A percentile compares a stretch with the other conserved stretches of the same genome.
These are phyloP conservation scores for Nycticryphes semicollaris DNA, from an alignment of 2,113 vertebrate genomes.

Conservation along the genomic window DNA sequence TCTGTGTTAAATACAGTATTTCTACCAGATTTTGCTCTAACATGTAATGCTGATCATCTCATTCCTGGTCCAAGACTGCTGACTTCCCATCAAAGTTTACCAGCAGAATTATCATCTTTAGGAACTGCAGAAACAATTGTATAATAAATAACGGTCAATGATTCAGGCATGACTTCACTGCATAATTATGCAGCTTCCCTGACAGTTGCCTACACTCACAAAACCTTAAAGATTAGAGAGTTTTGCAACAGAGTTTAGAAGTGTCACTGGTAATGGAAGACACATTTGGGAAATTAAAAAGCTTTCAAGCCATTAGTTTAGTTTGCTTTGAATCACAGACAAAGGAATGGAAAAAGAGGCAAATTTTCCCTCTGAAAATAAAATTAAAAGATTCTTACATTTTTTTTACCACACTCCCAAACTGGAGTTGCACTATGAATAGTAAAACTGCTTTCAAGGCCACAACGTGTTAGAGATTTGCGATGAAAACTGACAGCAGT, in stretches of 20 bases:
- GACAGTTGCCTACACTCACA: not conserved
- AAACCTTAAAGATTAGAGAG: not conserved
- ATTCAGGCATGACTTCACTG: conserved; percentile 22
- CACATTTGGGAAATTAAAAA: not conserved
- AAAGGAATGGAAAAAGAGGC: not conserved
- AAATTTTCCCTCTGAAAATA: not conserved
- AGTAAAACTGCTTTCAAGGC: not conserved
- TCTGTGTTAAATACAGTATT: not conserved
- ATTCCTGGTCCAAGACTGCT: not conserved
- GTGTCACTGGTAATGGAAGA: not conserved
- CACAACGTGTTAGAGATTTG: not conserved
- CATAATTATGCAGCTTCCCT: not conserved
- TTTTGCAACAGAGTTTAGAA: not conserved
- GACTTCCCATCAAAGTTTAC: not conserved
- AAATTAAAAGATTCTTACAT: not conserved
- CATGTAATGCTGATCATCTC: not conserved
- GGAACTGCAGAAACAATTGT: not conserved
- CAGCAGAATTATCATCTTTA: not conserved
- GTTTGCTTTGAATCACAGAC: not conserved
- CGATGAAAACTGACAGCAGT: not conserved
- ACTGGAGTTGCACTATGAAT: not conserved
- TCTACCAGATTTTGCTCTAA: not conserved
- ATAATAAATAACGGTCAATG: not conserved
- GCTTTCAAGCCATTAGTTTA: not conserved
- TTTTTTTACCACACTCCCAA: not conserved